Evolutionary conservation across 2,888 invertebrate species (phyloP).

Genomic region (Oxystoma pomonae): DNA sequence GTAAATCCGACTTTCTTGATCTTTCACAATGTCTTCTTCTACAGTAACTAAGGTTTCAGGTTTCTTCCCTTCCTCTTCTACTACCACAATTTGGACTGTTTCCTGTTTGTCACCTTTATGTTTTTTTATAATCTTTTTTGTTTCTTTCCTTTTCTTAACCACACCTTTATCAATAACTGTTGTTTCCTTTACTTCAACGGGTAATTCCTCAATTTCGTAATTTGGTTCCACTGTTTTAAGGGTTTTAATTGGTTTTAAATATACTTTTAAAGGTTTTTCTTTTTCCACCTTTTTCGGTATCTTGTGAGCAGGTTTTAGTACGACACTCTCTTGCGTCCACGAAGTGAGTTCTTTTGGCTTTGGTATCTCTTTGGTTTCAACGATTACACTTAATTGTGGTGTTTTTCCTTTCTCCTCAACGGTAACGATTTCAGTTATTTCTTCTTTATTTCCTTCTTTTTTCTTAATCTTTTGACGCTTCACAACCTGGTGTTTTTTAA

Average conservation of each 20-base stretch:
- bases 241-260: conserved; percentile 39
- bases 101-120: conserved; percentile 33
- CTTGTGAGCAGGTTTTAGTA: conserved; percentile 44
- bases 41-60: conserved; percentile 38
- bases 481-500: conserved; percentile 25
- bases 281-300: conserved; percentile 50
- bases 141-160: conserved; percentile 31
- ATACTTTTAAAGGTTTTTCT: conserved; percentile 36
- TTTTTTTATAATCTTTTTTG: conserved; percentile 31
- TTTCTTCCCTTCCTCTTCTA: conserved; percentile 47
- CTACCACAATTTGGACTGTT: conserved; percentile 35
- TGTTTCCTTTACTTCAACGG: conserved; percentile 37
- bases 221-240: conserved; percentile 29
- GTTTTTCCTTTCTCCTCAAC: conserved; percentile 39
- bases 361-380: conserved; percentile 30
- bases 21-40: conserved; percentile 19
- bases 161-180: conserved; percentile 40
- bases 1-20: conserved; percentile 35
- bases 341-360: conserved; percentile 32
- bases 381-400: conserved; percentile 35
- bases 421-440: conserved; percentile 46
- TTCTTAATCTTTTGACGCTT: conserved; percentile 47
- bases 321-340: conserved; percentile 18
- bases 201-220: conserved; percentile 25
- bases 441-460: conserved; percentile 41